Base-by-base conservation (phyloP, 1,140 invertebrate species). In the Ylistrum balloti region DNA sequence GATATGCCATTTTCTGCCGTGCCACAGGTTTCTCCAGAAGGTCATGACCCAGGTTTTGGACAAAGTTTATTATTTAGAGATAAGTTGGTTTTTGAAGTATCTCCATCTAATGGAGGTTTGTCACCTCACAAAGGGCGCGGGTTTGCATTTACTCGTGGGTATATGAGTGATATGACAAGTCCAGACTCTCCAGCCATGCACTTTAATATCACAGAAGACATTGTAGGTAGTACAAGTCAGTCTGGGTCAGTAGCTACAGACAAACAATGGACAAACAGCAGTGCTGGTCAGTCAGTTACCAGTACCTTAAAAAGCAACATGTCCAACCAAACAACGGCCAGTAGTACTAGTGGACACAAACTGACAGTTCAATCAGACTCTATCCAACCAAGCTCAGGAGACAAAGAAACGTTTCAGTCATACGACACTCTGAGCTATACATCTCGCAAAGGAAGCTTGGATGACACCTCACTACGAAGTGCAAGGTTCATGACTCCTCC, bases 1-100 rank as follows among this genome's bases (percentile, higher is more conserved):
- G 94, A 95, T 41, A 92, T 33, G 9, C 92, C 86, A 74, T 92
- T 92, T 85, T 92, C 90, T 88, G 94, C 93, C 86, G 95, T 95
- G 10, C 91, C 95, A 11, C 94, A 94, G 41, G 92, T 95, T 33
- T 95, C 93, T n/a, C 94, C 95, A 86, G 95, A 97, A 28, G 97
- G 97, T 33, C 97, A 97, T 94, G 97, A 98, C 95, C 97, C 97
- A 93, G 98, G 98, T 0, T 99, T 98, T 96, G 99, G 98, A 2
- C 98, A 99, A 95, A 99, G 99, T 95, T 97, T 99, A 93, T 96
- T 99, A 15, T 98, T 99, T 94, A 97, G 98, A 87, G 97, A 97
- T 56, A 98, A 98, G 95, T 96, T 99, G n/a, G 97, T 99, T 34
- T 99, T 99, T 95, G 98, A 99, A 91, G 98, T 98, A 22, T 91